These are phyloP conservation scores for Sympetrum striolatum DNA, from an alignment of 2,888 invertebrate genomes.

Conservation along the genomic window DNA sequence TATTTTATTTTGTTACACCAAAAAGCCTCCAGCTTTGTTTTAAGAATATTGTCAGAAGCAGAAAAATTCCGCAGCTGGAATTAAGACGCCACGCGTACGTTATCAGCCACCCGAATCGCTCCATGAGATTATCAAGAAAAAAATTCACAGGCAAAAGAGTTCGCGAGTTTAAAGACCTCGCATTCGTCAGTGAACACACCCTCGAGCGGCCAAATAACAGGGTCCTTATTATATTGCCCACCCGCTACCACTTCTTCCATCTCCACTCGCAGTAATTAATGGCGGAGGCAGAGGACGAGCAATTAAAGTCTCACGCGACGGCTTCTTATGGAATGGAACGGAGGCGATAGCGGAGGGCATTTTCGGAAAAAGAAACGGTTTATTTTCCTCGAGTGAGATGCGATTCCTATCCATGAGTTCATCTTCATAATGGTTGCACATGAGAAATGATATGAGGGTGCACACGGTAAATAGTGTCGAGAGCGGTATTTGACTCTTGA, in stretches of 20 bases:
- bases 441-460: too few species aligned
- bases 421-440: neutral
- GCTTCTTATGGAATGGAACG: neutral
- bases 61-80: neutral
- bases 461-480: too few species aligned
- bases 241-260: neutral
- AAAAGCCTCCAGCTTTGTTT: too few species aligned
- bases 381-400: neutral
- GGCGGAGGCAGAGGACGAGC: neutral
- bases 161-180: neutral
- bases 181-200: neutral
- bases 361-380: neutral
- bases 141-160: neutral
- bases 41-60: too few species aligned
- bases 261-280: neutral
- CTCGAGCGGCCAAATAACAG: neutral
- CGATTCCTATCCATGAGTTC: neutral
- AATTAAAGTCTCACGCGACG: neutral
- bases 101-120: neutral
- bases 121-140: neutral
- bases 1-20: too few species aligned
- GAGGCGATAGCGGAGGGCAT: neutral
- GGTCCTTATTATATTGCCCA: neutral
- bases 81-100: neutral
- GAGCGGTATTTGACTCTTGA: too few species aligned